phyloP scores from a whole-genome alignment of 2,113 vertebrate genomes.

The Nerophis ophidion region DNA sequence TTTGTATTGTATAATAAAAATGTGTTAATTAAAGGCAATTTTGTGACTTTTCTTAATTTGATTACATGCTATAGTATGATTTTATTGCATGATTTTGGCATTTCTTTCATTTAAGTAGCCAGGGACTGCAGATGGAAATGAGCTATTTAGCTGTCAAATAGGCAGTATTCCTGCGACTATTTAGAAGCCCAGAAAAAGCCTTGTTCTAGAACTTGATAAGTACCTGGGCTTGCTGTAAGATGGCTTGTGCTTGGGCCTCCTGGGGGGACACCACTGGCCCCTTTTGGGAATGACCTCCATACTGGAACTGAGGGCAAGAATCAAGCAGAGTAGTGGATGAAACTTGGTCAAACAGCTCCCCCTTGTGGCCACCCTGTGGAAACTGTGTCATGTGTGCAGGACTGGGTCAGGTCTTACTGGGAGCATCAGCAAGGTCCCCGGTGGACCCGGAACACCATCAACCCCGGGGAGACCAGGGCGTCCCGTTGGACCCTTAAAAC shows the following conservation, averaged over 20 bases:
- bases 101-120: too few species aligned
- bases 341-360: slow-evolving; percentile 63
- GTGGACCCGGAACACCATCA: slow-evolving; percentile 80
- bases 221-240: slow-evolving; percentile 85
- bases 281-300: slow-evolving; percentile 74
- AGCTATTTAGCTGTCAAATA: too few species aligned
- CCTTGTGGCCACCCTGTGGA: slow-evolving; percentile 61
- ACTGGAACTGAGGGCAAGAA: slow-evolving; percentile 75
- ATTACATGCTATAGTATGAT: too few species aligned
- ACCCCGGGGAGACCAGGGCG: slow-evolving; percentile 79
- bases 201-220: too few species aligned
- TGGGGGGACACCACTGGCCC: slow-evolving; percentile 82
- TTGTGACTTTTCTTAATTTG: too few species aligned
- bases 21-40: too few species aligned
- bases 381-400: background rate
- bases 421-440: slow-evolving; percentile 85
- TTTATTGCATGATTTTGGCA: too few species aligned
- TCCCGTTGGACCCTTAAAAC: slow-evolving; percentile 78
- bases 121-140: too few species aligned
- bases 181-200: too few species aligned
- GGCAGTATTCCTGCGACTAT: too few species aligned
- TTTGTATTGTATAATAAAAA: too few species aligned
- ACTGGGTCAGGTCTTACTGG: slow-evolving; percentile 73
- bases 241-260: slow-evolving; percentile 85
- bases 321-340: slow-evolving; percentile 35